Evolutionary conservation across 2,797 vertebrate species (phyloP).

Genomic region (Microtus californicus): DNA sequence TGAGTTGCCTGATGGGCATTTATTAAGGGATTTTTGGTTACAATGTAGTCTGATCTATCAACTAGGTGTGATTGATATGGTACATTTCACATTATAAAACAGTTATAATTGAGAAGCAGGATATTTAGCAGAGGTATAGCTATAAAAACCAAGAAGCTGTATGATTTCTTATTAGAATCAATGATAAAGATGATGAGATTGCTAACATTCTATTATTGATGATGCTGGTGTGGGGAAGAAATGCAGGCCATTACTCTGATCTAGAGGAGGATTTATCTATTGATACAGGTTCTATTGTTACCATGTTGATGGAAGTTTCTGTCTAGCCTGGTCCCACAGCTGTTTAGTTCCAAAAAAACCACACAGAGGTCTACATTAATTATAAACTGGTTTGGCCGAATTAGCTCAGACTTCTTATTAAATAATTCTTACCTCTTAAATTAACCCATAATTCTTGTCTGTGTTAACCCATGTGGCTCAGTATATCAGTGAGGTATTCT

Average conservation of each 20-base stretch:
- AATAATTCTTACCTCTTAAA: no score
- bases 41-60: neutral
- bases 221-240: neutral
- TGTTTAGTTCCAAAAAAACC: no score
- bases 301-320: neutral
- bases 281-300: neutral
- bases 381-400: no score
- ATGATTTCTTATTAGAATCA: neutral
- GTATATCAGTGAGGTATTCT: no score
- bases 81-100: conserved; percentile 8
- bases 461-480: no score
- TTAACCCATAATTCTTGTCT: no score
- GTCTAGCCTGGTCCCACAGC: no score
- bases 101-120: neutral
- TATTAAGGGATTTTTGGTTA: neutral
- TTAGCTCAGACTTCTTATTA: no score
- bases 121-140: neutral
- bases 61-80: neutral
- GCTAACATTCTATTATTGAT: neutral
- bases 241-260: neutral
- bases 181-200: neutral
- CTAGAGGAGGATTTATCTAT: neutral
- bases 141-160: conserved; percentile 2
- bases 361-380: no score
- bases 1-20: neutral